phyloP scores from a whole-genome alignment of 2,113 vertebrate genomes.

The Trematocara stigmaticum region DNA sequence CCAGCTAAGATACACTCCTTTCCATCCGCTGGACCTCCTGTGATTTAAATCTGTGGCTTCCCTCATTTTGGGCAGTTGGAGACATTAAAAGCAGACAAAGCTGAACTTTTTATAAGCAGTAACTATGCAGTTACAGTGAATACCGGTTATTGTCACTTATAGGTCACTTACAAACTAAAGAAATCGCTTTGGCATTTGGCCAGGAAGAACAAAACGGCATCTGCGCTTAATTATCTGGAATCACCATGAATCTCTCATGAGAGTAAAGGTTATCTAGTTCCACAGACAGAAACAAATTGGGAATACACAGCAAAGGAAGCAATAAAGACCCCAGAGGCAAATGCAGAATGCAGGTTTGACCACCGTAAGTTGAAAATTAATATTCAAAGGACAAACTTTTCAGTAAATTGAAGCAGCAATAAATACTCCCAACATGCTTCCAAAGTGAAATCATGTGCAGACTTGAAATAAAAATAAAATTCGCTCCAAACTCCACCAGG shows the following conservation, averaged over 20 bases:
- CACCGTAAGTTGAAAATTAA: not conserved
- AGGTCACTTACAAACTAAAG: not conserved
- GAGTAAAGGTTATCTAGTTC: not conserved
- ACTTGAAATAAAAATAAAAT: not conserved
- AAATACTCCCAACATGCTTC: not conserved
- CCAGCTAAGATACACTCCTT: not conserved
- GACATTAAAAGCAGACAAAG: not conserved
- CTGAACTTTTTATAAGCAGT: not conserved
- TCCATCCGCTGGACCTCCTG: not conserved
- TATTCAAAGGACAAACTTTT: accelerated
- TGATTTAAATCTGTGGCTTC: not conserved
- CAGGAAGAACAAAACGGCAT: not conserved
- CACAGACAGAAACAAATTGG: not conserved
- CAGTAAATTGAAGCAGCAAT: not conserved
- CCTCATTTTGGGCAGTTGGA: not conserved
- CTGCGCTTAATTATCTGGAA: not conserved
- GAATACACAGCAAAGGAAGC: not conserved
- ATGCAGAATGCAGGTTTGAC: not conserved
- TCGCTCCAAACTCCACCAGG: not conserved
- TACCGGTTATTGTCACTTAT: not conserved
- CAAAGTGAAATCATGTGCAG: not conserved
- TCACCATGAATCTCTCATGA: accelerated
- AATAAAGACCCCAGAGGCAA: not conserved
- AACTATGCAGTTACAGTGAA: not conserved
- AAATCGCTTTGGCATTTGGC: not conserved